phyloP scores from a whole-genome alignment of 1,140 invertebrate genomes.

The Pogonomyrmex barbatus region DNA sequence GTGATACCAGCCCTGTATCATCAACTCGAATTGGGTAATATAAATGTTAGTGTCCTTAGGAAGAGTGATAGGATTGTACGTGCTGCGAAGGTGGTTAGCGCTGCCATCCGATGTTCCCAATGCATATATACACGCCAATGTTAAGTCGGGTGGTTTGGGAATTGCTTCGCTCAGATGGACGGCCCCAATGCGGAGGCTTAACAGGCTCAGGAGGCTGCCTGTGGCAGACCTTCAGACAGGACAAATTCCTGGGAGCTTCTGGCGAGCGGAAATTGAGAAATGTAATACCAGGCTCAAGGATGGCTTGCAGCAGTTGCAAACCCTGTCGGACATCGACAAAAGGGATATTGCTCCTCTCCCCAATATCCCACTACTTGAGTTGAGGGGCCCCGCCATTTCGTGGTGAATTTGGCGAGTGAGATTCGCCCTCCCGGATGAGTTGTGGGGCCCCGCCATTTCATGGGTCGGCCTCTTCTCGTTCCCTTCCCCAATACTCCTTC shows the following conservation, averaged over 20 bases:
- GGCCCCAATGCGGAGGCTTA: constrained; percentile 16
- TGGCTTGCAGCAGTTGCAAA: too few relatives aligned
- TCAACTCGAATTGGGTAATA: not conserved
- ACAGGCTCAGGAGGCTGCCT: constrained; percentile 17
- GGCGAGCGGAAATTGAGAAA: too few relatives aligned
- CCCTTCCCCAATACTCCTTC: too few relatives aligned
- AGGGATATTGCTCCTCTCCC: constrained; percentile 44
- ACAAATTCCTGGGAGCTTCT: too few relatives aligned
- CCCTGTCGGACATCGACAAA: not conserved
- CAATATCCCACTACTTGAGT: not conserved
- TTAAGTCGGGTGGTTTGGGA: constrained; percentile 48
- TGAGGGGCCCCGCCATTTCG: constrained; percentile 27
- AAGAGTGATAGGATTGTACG: constrained; percentile 37
- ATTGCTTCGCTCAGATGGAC: constrained; percentile 21
- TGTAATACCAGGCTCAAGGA: too few relatives aligned
- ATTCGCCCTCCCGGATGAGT: too few relatives aligned
- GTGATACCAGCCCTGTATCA: constrained; percentile 66
- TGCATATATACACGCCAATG: constrained; percentile 62
- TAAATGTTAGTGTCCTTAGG: not conserved
- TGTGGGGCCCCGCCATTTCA: too few relatives aligned
- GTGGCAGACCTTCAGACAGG: too few relatives aligned
- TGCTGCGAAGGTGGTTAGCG: constrained; percentile 50
- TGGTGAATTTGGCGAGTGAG: too few relatives aligned
- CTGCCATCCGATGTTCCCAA: constrained; percentile 46
- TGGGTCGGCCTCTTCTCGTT: too few relatives aligned